A percentile compares a stretch with the other conserved stretches of the same genome.
Evolutionary conservation across 2,888 invertebrate genomes (phyloP).

Genomic region (Atrina japonica): DNA sequence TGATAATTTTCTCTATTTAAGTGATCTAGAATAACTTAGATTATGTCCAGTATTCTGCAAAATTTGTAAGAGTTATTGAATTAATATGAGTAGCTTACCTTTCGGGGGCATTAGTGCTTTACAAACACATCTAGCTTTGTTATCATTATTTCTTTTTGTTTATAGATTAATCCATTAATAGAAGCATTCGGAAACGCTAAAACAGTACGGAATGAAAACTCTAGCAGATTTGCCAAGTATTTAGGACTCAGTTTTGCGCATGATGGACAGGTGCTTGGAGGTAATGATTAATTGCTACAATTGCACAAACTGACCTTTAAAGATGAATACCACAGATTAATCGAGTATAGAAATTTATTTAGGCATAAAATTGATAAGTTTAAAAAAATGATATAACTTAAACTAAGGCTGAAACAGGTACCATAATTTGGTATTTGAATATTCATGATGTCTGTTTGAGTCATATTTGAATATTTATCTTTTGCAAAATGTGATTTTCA

Average conservation of each 20-base stretch:
- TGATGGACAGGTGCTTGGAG: conserved; percentile 70
- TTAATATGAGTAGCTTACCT: neutral
- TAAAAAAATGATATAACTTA: too few species aligned
- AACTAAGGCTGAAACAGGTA: too few species aligned
- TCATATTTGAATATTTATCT: too few species aligned
- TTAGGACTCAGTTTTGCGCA: conserved; percentile 72
- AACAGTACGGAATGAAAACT: conserved; percentile 56
- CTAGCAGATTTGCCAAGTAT: conserved; percentile 75
- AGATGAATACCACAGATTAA: too few species aligned
- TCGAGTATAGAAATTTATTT: too few species aligned
- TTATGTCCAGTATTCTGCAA: neutral
- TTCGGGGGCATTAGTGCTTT: neutral
- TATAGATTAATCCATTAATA: conserved; percentile 39
- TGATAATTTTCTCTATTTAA: too few species aligned
- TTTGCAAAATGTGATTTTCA: too few species aligned
- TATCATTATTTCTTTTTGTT: neutral
- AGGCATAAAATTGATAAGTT: too few species aligned
- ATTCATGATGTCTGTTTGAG: too few species aligned
- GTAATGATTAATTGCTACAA: conserved; percentile 53
- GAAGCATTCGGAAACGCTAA: conserved; percentile 46
- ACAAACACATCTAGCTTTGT: too few species aligned
- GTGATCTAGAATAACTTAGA: neutral
- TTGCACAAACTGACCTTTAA: neutral
- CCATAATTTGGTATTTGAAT: too few species aligned
- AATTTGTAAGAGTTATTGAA: neutral